Evolutionary conservation across 2,797 vertebrate genomes (phyloP).

Genomic region (Prunella strophiata): DNA sequence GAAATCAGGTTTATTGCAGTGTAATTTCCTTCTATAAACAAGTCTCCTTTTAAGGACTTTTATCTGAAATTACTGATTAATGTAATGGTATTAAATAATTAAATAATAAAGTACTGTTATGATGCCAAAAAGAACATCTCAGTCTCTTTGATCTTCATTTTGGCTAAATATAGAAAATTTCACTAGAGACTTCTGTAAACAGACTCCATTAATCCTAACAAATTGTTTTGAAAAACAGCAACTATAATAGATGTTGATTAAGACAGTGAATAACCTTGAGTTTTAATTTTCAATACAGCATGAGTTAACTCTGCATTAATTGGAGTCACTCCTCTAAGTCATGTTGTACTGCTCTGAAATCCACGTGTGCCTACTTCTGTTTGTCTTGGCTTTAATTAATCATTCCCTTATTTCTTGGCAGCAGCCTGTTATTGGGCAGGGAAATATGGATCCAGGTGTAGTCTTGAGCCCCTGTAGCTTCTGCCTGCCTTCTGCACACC

Average conservation of each 20-base stretch:
- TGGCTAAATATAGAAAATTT: slow-evolving; percentile 16
- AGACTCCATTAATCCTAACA: slow-evolving; percentile 38
- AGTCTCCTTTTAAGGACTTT: neutral
- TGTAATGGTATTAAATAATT: slow-evolving; percentile 33
- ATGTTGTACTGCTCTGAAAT: neutral
- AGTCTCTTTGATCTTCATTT: slow-evolving; percentile 54
- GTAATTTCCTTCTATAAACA: neutral
- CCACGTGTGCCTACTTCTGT: neutral
- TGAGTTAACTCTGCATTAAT: slow-evolving; percentile 7
- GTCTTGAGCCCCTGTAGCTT: neutral
- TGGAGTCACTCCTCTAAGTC: neutral
- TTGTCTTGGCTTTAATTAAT: slow-evolving; percentile 33
- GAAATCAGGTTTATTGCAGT: neutral
- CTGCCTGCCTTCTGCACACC: neutral
- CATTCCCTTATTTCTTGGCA: slow-evolving; percentile 2
- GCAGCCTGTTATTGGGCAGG: neutral
- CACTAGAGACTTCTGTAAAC: slow-evolving; percentile 23
- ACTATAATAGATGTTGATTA: slow-evolving; percentile 16
- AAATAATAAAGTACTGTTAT: slow-evolving; percentile 23
- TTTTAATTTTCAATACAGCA: slow-evolving; percentile 36
- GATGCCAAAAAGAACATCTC: slow-evolving; percentile 25
- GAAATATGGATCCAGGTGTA: neutral
- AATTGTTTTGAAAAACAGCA: neutral
- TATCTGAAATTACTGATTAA: slow-evolving; percentile 17
- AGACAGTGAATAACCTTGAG: slow-evolving; percentile 42